Evolutionary conservation across 2,797 vertebrate species (phyloP).

Genomic region (Rhinichthys osculus): DNA sequence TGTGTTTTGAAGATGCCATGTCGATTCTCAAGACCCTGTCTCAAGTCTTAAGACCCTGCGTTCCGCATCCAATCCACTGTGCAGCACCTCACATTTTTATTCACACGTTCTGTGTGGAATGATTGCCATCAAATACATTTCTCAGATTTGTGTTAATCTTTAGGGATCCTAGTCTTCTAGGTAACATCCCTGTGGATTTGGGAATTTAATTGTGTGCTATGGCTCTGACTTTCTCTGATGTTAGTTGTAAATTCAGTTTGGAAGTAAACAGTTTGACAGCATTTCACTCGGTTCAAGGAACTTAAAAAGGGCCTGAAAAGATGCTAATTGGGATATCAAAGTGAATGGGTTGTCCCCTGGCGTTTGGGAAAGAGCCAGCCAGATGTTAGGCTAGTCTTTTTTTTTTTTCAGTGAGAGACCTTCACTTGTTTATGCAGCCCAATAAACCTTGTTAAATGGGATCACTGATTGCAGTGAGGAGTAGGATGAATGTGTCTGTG

Average conservation of each 20-base stretch:
- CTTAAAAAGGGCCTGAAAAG: constrained; percentile 42
- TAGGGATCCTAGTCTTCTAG: constrained; percentile 6
- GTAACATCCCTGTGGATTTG: not conserved
- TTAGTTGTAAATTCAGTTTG: constrained; percentile 14
- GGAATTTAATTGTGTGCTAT: constrained; percentile 2
- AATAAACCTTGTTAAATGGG: constrained; percentile 50
- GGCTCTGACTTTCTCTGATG: not conserved
- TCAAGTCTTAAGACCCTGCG: not conserved
- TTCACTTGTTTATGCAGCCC: constrained; percentile 50
- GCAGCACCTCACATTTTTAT: not conserved
- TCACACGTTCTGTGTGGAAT: not conserved
- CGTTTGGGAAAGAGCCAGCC: constrained; percentile 65
- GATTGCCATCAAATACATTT: constrained; percentile 9
- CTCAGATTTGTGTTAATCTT: constrained; percentile 6
- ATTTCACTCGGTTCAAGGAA: constrained; percentile 37
- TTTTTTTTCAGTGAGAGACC: constrained; percentile 35
- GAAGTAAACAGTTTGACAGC: constrained; percentile 38
- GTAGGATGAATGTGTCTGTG: constrained; percentile 1
- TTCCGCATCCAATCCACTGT: not conserved
- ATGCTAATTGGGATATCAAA: constrained; percentile 72
- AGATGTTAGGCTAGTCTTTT: constrained; percentile 66
- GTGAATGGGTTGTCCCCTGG: constrained; percentile 66
- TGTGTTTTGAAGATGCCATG: not conserved
- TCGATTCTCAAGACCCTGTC: not conserved
- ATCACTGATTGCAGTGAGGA: constrained; percentile 38